These are phyloP conservation scores for Acrocyrtus sp. DNA, from an alignment of 2,888 invertebrate genomes.

Conservation along the genomic window DNA sequence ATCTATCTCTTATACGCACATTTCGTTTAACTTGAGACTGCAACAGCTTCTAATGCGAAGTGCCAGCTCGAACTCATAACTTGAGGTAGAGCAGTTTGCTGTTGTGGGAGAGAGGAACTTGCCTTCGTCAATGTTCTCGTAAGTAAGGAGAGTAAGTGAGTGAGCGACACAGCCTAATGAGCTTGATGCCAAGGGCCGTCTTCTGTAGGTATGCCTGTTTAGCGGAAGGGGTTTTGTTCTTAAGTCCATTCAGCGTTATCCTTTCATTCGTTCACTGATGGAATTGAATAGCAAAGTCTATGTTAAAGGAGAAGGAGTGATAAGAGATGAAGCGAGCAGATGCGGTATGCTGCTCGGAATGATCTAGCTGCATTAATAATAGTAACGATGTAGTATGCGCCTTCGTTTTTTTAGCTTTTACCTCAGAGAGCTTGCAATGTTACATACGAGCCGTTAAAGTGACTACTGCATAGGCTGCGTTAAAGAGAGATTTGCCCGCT, in stretches of 20 bases:
- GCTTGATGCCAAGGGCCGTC: conserved; percentile 51
- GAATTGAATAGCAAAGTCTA: conserved; percentile 31
- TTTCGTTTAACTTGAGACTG: no score
- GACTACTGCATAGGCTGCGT: no score
- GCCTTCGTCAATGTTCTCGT: no score
- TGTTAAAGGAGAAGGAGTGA: conserved; percentile 52
- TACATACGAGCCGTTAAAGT: conserved; percentile 19
- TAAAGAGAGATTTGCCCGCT: conserved; percentile 32
- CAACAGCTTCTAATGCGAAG: no score
- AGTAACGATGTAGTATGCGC: conserved; percentile 3
- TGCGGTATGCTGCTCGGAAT: no score
- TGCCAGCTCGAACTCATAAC: no score
- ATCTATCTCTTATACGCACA: no score
- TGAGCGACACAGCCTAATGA: conserved; percentile 43
- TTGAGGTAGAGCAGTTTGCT: no score
- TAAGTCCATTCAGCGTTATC: no score
- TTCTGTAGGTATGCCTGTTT: conserved; percentile 37
- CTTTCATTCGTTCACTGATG: no score
- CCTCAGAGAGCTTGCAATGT: background rate
- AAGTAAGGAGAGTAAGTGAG: conserved; percentile 1
- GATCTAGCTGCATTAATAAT: background rate
- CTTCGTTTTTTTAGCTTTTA: background rate
- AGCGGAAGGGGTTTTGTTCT: conserved; percentile 46
- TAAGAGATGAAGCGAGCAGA: conserved; percentile 31
- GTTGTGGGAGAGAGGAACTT: no score